Percentiles rank a stretch among this genome's conserved stretches.
Conservation (phyloP, 2,113 vertebrate species). For the Macrotus californicus region DNA sequence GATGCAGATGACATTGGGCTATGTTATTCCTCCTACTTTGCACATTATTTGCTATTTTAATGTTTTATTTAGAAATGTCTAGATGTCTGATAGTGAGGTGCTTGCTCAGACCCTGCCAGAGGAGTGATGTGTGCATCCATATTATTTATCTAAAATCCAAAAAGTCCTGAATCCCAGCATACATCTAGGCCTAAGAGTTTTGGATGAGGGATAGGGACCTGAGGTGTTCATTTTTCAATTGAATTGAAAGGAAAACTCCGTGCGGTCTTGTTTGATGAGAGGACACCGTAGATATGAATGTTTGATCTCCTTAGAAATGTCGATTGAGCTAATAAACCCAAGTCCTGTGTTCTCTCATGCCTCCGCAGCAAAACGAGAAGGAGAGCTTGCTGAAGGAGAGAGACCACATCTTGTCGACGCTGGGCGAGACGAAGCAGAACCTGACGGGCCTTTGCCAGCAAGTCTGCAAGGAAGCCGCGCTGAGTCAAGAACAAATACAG, state of each 20-base stretch:
- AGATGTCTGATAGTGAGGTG: neutral
- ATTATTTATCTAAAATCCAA: neutral
- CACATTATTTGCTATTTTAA: neutral
- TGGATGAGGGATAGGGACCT: neutral
- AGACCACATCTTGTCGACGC: slow-evolving; percentile 86
- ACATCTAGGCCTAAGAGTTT: neutral
- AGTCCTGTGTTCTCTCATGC: neutral
- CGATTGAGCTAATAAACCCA: neutral
- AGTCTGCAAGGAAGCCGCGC: slow-evolving; percentile 84
- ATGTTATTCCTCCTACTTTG: neutral
- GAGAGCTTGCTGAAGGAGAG: slow-evolving; percentile 89
- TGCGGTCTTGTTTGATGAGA: neutral
- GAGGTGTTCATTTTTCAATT: neutral
- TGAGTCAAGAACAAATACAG: slow-evolving; percentile 88
- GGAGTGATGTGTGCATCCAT: neutral
- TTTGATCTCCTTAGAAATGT: neutral
- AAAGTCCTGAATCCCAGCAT: neutral
- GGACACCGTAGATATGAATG: fast-evolving
- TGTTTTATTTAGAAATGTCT: neutral
- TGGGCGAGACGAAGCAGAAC: slow-evolving; percentile 90
- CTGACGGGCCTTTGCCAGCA: slow-evolving; percentile 89
- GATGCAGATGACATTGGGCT: neutral
- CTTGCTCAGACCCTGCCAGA: neutral
- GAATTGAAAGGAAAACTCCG: neutral
- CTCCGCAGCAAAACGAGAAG: slow-evolving; percentile 88